Base-by-base conservation (phyloP, 2,113 vertebrate species). In the Chiloscyllium plagiosum region DNA sequence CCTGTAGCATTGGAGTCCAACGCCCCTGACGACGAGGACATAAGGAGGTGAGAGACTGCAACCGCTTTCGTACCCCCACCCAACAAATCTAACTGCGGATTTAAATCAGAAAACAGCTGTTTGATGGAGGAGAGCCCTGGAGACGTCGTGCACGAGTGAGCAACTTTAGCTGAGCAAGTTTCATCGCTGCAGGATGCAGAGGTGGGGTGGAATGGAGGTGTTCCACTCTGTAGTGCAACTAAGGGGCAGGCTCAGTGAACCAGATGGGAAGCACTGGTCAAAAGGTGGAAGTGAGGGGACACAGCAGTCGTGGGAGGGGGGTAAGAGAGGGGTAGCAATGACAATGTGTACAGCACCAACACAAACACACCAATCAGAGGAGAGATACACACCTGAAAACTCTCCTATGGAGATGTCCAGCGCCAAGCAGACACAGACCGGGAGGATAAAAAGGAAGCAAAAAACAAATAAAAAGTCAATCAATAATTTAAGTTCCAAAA, bases 381-480 rank as follows among this genome's bases (percentile, higher is more conserved):
- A 97, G 96, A 97, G 97, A 98, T 99, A 99, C 99, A 98, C 98
- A 99, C 99, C 99, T 99, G 99, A 99, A 98, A 99, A 99, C 98
- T 99, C 99, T 97, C 99, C 99, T 99, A 98, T 92, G 97, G 97
- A 97, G 97, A 97, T 97, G 98, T 98, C 99, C 98, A 98, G 97
- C 97, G 98, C 93, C 56, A 98, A 98, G 98, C 98, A 98, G 97
- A 97, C 96, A 98, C 97, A 97, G 97, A 29, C 66, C 20, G 26
- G 97, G 97, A 97, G 96, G 97, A 72, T 8, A 96, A 96, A 96
- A 97, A 97, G 96, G 96, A 98, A 97, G 97, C 96, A 96, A 80
- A 97, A 97, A 97, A 95, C 56, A 61, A 61, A 97, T 95, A 98
- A 97, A 97, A 97, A 97, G 97, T 98, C 98, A 98, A 97, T 99